Conservation (phyloP, 2,113 vertebrate genomes). For the Lonchura striata region DNA sequence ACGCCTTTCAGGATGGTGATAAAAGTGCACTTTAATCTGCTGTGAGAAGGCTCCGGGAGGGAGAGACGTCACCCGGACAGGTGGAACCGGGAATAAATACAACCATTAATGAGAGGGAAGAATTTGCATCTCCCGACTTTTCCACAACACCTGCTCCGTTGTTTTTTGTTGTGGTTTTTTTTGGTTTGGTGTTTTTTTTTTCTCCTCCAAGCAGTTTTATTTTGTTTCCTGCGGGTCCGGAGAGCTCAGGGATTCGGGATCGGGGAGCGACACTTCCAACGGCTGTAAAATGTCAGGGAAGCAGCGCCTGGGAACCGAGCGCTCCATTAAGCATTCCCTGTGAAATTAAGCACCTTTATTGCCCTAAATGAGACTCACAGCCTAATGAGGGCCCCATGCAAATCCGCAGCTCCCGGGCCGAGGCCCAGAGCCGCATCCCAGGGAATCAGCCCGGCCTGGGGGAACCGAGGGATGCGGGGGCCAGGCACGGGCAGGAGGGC, state of each 20-base stretch:
- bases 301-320: neutral
- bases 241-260: neutral
- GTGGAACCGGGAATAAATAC: constrained; percentile 34
- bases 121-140: constrained; percentile 8
- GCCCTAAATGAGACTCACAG: neutral
- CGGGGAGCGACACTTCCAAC: neutral
- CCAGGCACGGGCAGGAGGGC: accelerated
- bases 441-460: accelerated
- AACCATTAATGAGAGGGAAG: neutral
- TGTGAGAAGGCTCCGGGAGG: neutral
- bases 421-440: accelerated
- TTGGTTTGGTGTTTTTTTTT: too few relatives aligned
- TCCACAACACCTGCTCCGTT: neutral
- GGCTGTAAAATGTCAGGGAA: neutral
- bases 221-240: neutral
- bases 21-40: constrained; percentile 44
- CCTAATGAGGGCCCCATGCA: neutral
- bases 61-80: neutral
- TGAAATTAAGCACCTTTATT: constrained; percentile 12
- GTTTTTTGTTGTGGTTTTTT: neutral
- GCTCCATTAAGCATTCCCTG: constrained; percentile 25
- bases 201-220: neutral
- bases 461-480: accelerated
- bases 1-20: neutral
- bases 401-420: neutral